These are phyloP conservation scores for Andrena fulva DNA, from an alignment of 2,888 invertebrate genomes.

Conservation along the genomic window DNA sequence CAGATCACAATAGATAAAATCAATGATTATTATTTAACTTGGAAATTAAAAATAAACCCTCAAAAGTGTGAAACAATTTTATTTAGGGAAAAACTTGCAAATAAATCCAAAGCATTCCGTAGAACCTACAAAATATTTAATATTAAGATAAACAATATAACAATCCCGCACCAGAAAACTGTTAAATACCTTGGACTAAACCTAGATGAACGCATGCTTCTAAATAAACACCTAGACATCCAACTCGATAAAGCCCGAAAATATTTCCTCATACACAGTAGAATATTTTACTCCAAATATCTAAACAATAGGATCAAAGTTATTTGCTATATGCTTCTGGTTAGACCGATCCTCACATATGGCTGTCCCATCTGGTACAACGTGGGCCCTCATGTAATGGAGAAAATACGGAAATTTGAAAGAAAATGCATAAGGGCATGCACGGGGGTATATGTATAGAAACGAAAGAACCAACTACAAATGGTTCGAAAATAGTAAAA, in stretches of 20 bases:
- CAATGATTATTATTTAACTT: neutral
- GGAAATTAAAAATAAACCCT: neutral
- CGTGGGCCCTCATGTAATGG: too few species aligned
- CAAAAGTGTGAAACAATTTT: neutral
- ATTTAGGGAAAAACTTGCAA: neutral
- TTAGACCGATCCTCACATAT: too few species aligned
- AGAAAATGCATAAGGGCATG: too few species aligned
- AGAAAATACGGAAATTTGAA: too few species aligned
- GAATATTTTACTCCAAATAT: too few species aligned
- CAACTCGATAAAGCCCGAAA: neutral
- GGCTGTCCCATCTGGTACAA: too few species aligned
- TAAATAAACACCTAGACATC: neutral
- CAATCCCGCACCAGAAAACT: neutral
- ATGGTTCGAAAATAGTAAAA: too few species aligned
- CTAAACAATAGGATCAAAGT: too few species aligned
- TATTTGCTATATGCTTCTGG: too few species aligned
- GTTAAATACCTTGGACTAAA: neutral
- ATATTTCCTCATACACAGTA: neutral
- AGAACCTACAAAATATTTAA: neutral
- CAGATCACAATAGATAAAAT: neutral
- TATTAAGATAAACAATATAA: neutral
- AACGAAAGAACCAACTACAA: too few species aligned
- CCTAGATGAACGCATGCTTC: neutral
- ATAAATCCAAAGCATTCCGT: neutral
- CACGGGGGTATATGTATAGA: too few species aligned